Percentiles rank a stretch among this genome's conserved stretches.
Conservation (phyloP, 2,113 vertebrate genomes). For the Pygoscelis antarcticus region DNA sequence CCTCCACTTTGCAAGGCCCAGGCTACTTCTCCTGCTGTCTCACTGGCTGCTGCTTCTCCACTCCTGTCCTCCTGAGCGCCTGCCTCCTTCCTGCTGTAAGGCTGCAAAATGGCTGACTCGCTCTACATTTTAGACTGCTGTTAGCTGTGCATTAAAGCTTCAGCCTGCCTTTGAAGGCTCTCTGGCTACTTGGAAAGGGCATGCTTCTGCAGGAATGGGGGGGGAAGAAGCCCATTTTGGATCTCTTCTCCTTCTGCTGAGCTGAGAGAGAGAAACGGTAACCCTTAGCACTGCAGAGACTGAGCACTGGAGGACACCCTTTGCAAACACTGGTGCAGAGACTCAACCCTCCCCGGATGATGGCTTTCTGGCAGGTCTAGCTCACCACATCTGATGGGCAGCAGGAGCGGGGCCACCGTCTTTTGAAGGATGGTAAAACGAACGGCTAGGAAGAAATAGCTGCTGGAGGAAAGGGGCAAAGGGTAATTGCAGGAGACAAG, state of each 20-base stretch:
- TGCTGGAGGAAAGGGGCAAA: background rate
- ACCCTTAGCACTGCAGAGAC: background rate
- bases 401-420: background rate
- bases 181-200: background rate
- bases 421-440: background rate
- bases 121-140: background rate
- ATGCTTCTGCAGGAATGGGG: background rate
- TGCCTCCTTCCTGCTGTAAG: background rate
- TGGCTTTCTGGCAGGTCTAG: background rate
- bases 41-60: background rate
- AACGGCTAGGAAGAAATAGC: background rate
- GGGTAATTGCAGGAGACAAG: slow-evolving; percentile 6
- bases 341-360: background rate
- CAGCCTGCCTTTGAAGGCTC: background rate
- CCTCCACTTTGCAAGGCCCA: background rate
- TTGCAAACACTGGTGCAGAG: background rate
- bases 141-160: background rate
- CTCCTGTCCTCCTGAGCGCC: background rate
- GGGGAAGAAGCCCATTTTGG: background rate
- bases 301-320: background rate
- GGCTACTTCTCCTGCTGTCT: background rate
- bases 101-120: background rate
- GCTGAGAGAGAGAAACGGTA: background rate
- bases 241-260: background rate
- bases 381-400: background rate